Conservation (phyloP, 2,797 vertebrate genomes). For the Tapirus indicus region DNA sequence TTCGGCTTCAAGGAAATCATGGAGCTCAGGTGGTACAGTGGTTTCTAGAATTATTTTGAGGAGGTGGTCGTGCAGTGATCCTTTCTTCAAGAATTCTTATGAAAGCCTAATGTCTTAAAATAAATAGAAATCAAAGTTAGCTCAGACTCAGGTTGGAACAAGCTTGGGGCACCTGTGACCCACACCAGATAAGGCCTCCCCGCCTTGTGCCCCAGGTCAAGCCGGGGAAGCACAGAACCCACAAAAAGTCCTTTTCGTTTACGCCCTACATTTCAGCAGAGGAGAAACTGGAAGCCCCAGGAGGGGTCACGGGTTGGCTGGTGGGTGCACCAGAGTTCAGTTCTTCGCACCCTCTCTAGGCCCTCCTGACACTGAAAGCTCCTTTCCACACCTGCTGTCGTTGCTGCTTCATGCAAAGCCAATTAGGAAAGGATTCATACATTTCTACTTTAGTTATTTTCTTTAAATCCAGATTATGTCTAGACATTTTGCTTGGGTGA, state of each 20-base stretch:
- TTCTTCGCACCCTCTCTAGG: background rate
- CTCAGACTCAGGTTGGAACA: too few relatives aligned
- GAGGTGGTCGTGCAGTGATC: background rate
- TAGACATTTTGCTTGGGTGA: background rate
- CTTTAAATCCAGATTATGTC: background rate
- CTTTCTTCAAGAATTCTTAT: background rate
- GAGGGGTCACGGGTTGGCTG: background rate
- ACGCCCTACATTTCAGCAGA: background rate
- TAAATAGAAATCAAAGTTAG: background rate
- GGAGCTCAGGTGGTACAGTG: rapidly evolving
- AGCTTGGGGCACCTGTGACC: too few relatives aligned
- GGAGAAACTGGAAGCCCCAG: rapidly evolving
- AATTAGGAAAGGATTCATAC: rapidly evolving
- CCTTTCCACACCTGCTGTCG: background rate
- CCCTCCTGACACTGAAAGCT: background rate
- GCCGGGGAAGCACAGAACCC: rapidly evolving
- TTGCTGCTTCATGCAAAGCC: rapidly evolving
- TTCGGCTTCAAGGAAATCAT: background rate
- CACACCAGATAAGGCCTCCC: rapidly evolving
- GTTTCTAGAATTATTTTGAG: background rate
- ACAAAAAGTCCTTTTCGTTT: background rate
- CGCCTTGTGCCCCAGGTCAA: rapidly evolving
- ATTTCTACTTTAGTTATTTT: too few relatives aligned
- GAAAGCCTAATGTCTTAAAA: background rate
- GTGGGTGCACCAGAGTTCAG: too few relatives aligned